Base-by-base conservation (phyloP, 2,113 vertebrate genomes). In the Collichthys lucidus region DNA sequence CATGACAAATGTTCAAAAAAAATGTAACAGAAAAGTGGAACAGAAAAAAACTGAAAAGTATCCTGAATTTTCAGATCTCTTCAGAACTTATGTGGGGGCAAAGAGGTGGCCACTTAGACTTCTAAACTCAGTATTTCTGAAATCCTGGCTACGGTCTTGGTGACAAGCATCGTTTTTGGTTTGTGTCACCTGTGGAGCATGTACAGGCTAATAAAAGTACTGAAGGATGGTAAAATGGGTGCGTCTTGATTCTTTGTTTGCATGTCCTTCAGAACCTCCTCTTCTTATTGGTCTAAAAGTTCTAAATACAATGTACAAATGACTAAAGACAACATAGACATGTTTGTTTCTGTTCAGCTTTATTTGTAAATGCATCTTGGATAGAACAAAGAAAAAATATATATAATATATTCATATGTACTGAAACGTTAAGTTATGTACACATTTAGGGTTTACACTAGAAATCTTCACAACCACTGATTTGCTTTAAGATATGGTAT, bases 331-430 rank as follows among this genome's bases (percentile, higher is more conserved):
- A 50, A 86, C 73, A 29, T 60, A 69, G 50, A 85, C 59, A 76
- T n/a, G 83, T 90, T 91, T 12, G 84, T 93, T 94, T 93, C 86
- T 94, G 94, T 93, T 92, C 93, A 90, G 85, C 95, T 98, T 98
- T 98, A 97, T 97, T 98, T 97, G 96, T 97, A 98, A 97, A 97
- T 97, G 96, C 95, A 96, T 95, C 95, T 97, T 95, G 94, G 94
- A 95, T 97, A 97, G 95, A 95, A 96, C 95, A 95, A 96, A 95
- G 96, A 96, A 96, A 94, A 96, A 93, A 88, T 49, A 91, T 90
- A 93, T 92, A 92, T 91, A 92, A 92, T 92, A 92, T 92, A 89
- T 92, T 88, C 83, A 91, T 95, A 92, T 92, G 89, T 92, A 92
- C 82, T 92, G 86, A 93, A 93, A 92, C 59, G 59, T 75, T 83